These are phyloP conservation scores for Germaria angustata DNA, from an alignment of 2,888 invertebrate species.

Conservation along the genomic window DNA sequence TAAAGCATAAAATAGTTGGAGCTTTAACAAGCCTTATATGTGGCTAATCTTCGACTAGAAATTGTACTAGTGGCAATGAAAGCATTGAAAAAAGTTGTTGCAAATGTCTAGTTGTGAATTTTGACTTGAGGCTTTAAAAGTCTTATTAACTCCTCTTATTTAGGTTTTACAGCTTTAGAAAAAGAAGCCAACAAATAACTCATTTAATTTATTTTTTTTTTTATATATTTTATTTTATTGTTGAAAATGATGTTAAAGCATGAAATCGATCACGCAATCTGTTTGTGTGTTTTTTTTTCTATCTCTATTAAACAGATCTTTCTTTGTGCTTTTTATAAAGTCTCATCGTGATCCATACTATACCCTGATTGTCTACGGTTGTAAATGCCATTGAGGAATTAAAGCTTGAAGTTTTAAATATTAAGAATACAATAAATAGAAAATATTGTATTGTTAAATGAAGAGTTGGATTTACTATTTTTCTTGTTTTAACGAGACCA, in stretches of 20 bases:
- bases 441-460: slow-evolving; percentile 50
- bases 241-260: slow-evolving; percentile 60
- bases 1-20: too few relatives aligned
- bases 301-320: slow-evolving; percentile 2
- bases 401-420: slow-evolving; percentile 32
- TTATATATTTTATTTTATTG: slow-evolving; percentile 36
- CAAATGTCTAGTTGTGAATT: background rate
- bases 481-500: slow-evolving; percentile 24
- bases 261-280: slow-evolving; percentile 66
- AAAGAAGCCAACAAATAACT: background rate
- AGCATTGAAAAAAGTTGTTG: background rate
- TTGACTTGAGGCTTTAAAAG: background rate
- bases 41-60: background rate
- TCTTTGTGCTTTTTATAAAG: slow-evolving; percentile 21
- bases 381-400: slow-evolving; percentile 6
- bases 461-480: slow-evolving; percentile 21
- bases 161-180: background rate
- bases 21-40: too few relatives aligned
- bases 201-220: background rate
- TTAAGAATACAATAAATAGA: slow-evolving; percentile 11
- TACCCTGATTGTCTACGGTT: slow-evolving; percentile 15
- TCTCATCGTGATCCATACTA: slow-evolving; percentile 39
- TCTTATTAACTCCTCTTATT: background rate
- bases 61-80: background rate
- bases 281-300: background rate